Evolutionary conservation across 2,113 vertebrate genomes (phyloP).

Genomic region (Pomatostomus ruficeps): DNA sequence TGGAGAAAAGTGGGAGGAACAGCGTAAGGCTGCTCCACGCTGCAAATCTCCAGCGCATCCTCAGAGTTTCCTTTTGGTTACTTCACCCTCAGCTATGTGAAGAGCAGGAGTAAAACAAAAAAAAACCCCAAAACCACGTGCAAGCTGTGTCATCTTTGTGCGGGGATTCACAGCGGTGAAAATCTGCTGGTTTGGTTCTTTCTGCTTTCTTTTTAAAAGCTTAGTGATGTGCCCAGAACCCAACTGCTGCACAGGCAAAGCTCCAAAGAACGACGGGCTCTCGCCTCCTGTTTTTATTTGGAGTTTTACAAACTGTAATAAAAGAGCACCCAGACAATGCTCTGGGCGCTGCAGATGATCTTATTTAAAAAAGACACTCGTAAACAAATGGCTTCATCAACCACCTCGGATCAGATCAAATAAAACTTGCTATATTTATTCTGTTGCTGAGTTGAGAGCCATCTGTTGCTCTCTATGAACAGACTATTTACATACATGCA

Average conservation of each 20-base stretch:
- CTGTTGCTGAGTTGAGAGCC: slow-evolving; percentile 8
- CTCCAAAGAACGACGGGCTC: background rate
- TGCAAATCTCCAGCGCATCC: background rate
- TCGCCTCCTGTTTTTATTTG: background rate
- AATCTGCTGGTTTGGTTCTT: background rate
- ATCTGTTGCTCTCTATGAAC: slow-evolving; percentile 14
- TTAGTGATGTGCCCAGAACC: background rate
- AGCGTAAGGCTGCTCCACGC: background rate
- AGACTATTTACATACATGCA: background rate
- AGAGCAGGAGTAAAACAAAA: background rate
- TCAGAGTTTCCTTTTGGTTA: background rate
- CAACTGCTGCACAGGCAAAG: background rate
- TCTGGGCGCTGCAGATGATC: background rate
- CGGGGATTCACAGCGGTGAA: background rate
- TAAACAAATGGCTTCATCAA: slow-evolving; percentile 36
- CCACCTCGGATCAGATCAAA: slow-evolving; percentile 24
- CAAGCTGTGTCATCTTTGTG: background rate
- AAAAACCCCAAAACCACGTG: too few species aligned
- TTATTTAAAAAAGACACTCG: slow-evolving; percentile 1
- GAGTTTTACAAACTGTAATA: slow-evolving; percentile 25
- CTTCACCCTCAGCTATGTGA: background rate
- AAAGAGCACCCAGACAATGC: slow-evolving; percentile 29
- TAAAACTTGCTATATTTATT: background rate
- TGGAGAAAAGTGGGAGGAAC: background rate
- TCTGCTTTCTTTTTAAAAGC: slow-evolving; percentile 3